Evolutionary conservation across 2,797 vertebrate genomes (phyloP).

Genomic region (Odontamblyopus lacepedii): DNA sequence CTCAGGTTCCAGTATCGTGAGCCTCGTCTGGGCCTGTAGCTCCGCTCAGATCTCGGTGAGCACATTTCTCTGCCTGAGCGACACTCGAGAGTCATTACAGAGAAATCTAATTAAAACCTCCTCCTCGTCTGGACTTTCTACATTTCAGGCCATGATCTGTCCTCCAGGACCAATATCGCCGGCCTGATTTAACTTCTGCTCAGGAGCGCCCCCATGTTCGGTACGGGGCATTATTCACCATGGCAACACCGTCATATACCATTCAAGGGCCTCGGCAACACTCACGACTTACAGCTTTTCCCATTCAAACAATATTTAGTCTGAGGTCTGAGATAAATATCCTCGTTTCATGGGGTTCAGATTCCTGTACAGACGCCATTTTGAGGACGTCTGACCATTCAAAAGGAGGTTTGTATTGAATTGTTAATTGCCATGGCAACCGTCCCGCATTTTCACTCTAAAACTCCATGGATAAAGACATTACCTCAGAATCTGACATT

Average conservation of each 20-base stretch:
- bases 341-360: too few relatives aligned
- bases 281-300: too few relatives aligned
- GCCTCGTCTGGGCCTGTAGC: not conserved
- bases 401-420: too few relatives aligned
- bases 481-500: too few relatives aligned
- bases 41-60: constrained; percentile 59
- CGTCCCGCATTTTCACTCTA: too few relatives aligned
- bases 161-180: constrained; percentile 52
- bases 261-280: not conserved
- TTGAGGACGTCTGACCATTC: too few relatives aligned
- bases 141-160: constrained; percentile 60
- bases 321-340: too few relatives aligned
- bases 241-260: not conserved
- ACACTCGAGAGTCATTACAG: constrained; percentile 56
- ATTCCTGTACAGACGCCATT: too few relatives aligned
- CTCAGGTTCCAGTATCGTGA: too few relatives aligned
- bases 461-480: too few relatives aligned
- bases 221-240: constrained; percentile 28
- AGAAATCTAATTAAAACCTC: constrained; percentile 74
- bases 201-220: constrained; percentile 44
- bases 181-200: constrained; percentile 17
- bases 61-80: constrained; percentile 50
- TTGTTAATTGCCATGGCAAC: too few relatives aligned
- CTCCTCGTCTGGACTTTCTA: constrained; percentile 65
- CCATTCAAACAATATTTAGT: too few relatives aligned